Conservation (phyloP, 2,888 invertebrate species). For the Zootermopsis nevadensis region DNA sequence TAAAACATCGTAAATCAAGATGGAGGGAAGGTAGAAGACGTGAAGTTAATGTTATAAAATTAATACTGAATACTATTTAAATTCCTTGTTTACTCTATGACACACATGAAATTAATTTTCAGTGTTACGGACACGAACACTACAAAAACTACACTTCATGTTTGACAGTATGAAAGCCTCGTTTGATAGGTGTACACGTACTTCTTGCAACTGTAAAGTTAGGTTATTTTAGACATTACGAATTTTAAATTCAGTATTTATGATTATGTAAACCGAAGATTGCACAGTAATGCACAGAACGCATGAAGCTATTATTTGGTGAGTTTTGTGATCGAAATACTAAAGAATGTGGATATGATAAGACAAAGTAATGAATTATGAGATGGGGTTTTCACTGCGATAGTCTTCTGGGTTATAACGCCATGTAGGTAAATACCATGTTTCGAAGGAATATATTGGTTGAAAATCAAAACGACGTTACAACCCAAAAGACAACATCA, state of each 20-base stretch:
- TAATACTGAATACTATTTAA: not conserved
- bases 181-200: not conserved
- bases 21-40: not conserved
- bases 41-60: not conserved
- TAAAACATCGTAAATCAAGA: not conserved
- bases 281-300: slow-evolving; percentile 12
- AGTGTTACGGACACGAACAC: too few species aligned
- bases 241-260: not conserved
- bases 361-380: too few species aligned
- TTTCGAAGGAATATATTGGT: too few species aligned
- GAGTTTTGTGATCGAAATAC: not conserved
- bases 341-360: not conserved
- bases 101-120: not conserved
- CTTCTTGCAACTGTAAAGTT: not conserved
- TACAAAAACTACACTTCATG: not conserved
- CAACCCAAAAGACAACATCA: too few species aligned
- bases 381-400: too few species aligned
- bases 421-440: too few species aligned
- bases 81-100: not conserved
- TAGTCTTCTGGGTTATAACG: too few species aligned
- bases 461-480: too few species aligned
- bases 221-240: not conserved
- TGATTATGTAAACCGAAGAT: not conserved
- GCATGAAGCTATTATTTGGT: slow-evolving; percentile 41
- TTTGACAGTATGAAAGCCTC: not conserved